Conservation (phyloP, 2,113 vertebrate genomes). For the Amphilophus citrinellus region DNA sequence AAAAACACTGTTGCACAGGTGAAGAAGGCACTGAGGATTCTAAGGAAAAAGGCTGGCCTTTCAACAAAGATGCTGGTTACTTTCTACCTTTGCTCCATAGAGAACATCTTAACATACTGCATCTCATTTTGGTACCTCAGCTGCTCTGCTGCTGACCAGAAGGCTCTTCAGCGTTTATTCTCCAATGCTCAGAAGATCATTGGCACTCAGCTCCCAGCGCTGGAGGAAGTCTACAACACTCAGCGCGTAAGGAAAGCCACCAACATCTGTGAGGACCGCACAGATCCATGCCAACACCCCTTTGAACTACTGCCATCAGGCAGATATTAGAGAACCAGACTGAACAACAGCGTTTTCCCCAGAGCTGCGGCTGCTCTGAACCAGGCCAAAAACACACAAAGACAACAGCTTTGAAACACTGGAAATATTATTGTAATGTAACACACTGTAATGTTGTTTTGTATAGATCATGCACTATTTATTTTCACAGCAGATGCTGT, state of each 20-base stretch:
- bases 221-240: no score
- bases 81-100: no score
- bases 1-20: no score
- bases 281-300: background rate
- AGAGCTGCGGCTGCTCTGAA: background rate
- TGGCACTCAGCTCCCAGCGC: no score
- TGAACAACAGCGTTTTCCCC: background rate
- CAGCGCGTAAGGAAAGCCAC: background rate
- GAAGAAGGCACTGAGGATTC: no score
- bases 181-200: no score
- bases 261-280: background rate
- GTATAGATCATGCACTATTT: background rate
- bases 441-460: background rate
- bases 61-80: no score
- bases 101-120: no score
- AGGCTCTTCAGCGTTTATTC: no score
- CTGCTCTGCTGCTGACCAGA: no score
- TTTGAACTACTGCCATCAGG: background rate
- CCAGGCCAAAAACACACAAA: background rate
- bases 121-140: no score
- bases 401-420: background rate
- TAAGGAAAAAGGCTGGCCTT: no score
- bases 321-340: background rate
- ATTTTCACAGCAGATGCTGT: background rate
- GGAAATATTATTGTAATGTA: background rate